Percentiles rank a stretch among this genome's conserved stretches.
Evolutionary conservation across 2,113 vertebrate species (phyloP).

Genomic region (Gopherus flavomarginatus): DNA sequence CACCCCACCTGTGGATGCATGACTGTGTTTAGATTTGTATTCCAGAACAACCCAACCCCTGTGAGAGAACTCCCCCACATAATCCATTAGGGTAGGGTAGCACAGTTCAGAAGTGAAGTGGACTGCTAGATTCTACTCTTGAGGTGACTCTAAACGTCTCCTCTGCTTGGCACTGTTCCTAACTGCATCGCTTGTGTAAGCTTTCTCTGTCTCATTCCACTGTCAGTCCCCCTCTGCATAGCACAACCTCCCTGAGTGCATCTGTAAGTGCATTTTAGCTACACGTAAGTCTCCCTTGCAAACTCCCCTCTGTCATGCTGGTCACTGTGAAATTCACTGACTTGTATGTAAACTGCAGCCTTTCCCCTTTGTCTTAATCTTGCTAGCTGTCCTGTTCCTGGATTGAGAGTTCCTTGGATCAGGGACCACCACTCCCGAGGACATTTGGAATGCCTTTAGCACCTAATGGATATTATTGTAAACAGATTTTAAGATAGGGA

Average conservation of each 20-base stretch:
- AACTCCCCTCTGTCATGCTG: not conserved
- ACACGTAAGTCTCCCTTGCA: accelerated
- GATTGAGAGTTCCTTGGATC: not conserved
- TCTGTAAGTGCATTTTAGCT: not conserved
- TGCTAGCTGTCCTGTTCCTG: accelerated
- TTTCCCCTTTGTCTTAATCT: not conserved
- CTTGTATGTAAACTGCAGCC: not conserved
- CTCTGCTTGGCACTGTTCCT: not conserved
- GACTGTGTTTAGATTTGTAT: not conserved
- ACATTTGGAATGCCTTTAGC: accelerated
- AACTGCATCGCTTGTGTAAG: not conserved
- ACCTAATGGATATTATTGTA: accelerated
- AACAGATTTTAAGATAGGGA: not conserved
- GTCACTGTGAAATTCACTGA: not conserved
- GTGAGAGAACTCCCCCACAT: not conserved
- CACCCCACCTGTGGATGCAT: accelerated
- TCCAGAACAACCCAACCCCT: not conserved
- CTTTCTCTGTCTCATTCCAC: not conserved
- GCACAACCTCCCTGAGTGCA: accelerated
- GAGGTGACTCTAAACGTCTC: not conserved
- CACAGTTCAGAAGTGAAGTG: not conserved
- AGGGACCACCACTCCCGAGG: not conserved
- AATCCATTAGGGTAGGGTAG: not conserved
- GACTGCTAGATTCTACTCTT: not conserved
- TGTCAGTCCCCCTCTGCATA: accelerated